Evolutionary conservation across 2,888 invertebrate species (phyloP), one percentile per base, ranked within the genome.

Genomic region (Physocephala rufipes): DNA sequence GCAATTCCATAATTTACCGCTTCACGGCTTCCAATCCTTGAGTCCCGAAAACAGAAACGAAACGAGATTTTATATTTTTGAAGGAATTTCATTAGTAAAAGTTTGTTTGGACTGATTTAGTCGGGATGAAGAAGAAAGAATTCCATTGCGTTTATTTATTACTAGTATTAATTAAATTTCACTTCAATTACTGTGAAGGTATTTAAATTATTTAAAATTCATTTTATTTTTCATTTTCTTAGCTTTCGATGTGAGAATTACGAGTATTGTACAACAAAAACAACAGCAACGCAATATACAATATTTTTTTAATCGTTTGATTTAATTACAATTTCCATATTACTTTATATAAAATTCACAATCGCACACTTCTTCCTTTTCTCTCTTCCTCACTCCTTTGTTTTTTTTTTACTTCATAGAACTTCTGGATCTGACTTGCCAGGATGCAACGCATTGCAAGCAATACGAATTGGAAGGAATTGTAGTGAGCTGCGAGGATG

Each of bases 381-480:
- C n/a, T 9, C 28, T 24, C 15, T 13, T 4, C 9, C 4, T 36
- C 9, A 4, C 36, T 36, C 36, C 9, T 36, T 9, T 9, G 28
- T n/a, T 30, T 30, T 1, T 36, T 61, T 9, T 1, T 55, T 55
- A 15, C n/a, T 16, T 70, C 53, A 9, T 74, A 73, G 82, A 81
- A n/a, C 61, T 82, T 13, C 65, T 83, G 0, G 83, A 84, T 66
- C 69, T 84, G 5, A 63, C 74, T 36, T 85, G 84, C 76, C 28
- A 12, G 2, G 71, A 74, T n/a, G 76, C 79, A 28, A 73, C 47
- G 0, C 76, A 82, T 59, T 85, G 85, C 63, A 59, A 64, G 0
- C 74, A 79, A 62, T 81, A 77, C 45, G 73, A 78, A 45, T 67
- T 74, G 63, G 51, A 75, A 45, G 76, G 73, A 51, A 72, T 79